Percentiles rank a stretch among this genome's conserved stretches.
phyloP scores from a whole-genome alignment of 2,797 vertebrate species.

The Acanthiza pusilla region DNA sequence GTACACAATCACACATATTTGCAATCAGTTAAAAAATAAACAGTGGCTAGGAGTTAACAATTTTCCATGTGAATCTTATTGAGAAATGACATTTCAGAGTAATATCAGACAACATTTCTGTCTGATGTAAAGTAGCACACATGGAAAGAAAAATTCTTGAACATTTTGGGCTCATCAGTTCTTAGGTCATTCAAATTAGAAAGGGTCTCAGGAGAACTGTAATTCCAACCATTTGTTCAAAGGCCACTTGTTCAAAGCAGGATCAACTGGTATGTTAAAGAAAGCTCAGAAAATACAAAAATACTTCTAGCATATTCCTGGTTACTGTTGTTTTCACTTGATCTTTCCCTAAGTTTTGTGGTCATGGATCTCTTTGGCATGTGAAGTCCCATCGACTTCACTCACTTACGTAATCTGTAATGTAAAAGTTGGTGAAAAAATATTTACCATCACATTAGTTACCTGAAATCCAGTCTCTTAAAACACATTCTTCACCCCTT shows the following conservation, averaged over 20 bases:
- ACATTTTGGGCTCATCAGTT: not conserved
- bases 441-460: not conserved
- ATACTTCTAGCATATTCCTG: not conserved
- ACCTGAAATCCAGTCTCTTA: not conserved
- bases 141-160: not conserved
- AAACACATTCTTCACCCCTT: not conserved
- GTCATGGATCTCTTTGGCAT: not conserved
- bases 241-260: not conserved
- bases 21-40: not conserved
- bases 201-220: not conserved
- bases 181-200: not conserved
- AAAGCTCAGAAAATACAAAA: not conserved
- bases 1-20: not conserved
- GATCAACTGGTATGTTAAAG: not conserved
- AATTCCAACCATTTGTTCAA: not conserved
- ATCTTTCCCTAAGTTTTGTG: not conserved
- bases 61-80: not conserved
- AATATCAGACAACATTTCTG: not conserved
- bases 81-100: not conserved
- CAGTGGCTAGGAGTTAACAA: not conserved
- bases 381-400: not conserved
- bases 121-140: not conserved
- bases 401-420: not conserved
- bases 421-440: not conserved
- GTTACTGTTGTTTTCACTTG: not conserved